A percentile compares a stretch with the other conserved stretches of the same genome.
These are phyloP conservation scores for Crotalus tigris DNA, from an alignment of 2,113 vertebrate species.

Conservation along the genomic window DNA sequence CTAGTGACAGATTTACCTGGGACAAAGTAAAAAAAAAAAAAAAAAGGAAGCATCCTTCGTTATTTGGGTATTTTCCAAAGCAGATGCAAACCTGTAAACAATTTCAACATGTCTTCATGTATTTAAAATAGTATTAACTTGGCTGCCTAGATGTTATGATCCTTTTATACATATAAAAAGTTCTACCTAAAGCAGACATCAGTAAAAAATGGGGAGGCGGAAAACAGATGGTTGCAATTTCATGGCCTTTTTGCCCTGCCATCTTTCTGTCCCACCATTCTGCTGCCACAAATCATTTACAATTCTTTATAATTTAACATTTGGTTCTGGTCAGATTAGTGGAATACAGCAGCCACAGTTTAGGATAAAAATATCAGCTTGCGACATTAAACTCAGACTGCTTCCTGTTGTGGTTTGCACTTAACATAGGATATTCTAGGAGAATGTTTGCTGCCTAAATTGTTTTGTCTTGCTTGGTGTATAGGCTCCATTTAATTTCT, in stretches of 20 bases:
- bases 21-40: not conserved
- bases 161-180: not conserved
- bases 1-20: not conserved
- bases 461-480: not conserved
- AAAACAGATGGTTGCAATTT: slow-evolving; percentile 2
- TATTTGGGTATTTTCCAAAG: not conserved
- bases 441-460: not conserved
- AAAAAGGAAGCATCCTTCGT: not conserved
- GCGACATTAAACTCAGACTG: not conserved
- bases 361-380: slow-evolving; percentile 10
- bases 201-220: not conserved
- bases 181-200: not conserved
- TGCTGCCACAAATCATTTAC: slow-evolving; percentile 1
- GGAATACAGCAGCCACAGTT: slow-evolving; percentile 1
- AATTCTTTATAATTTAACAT: slow-evolving; percentile 16
- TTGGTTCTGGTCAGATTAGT: slow-evolving; percentile 3
- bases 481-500: not conserved
- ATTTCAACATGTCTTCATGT: not conserved
- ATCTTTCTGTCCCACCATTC: not conserved
- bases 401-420: slow-evolving; percentile 13
- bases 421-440: not conserved
- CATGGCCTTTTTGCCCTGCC: not conserved
- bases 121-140: not conserved
- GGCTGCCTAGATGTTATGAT: not conserved
- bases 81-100: not conserved